Evolutionary conservation across 2,113 vertebrate species (phyloP), one percentile per base, ranked within the genome.

Genomic region (Amblyornis subalaris): DNA sequence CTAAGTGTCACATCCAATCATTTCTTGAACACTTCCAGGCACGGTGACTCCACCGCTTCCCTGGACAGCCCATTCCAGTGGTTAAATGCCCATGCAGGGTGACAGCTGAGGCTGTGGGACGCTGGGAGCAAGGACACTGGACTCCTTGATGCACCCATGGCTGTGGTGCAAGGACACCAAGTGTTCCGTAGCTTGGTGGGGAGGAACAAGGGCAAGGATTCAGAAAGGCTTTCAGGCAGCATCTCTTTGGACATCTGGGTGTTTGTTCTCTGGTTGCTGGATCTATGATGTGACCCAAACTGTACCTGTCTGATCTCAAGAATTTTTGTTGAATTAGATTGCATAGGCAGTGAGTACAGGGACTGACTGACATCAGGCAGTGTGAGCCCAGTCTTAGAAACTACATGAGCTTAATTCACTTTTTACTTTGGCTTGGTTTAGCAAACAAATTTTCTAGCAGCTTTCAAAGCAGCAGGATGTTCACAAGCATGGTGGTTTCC

Each of bases 71-170:
- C 31, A 17, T 28, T 58, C 14, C 62, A 36, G 36, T 26, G 25
- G 44, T 67, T 26, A 44, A 36, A 53, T n/a, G 48, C 7, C 45
- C 0, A 0, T 1, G 4, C 26, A 33, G 5, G 11, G 14, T 54
- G 40, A 55, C 15, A 50, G 36, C 21, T 73, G 66, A 45, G 5
- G 4, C n/a, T 6, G 3, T 33, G 33, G 42, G 28, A 77, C 17
- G 36, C 22, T 61, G 66, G 40, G 53, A 69, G 9, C 1, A 2
- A 35, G 45, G 45, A 40, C 36, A 36, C 15, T 1, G 3, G 45
- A 6, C 19, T 77, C 14, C 25, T 21, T 0, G 0, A 4, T 19
- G 14, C 3, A 13, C 28, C n/a, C 12, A 2, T 0, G 13, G 13
- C 23, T 4, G 1, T 6, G 12, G 16, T 31, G 16, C 2, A 14